A percentile compares a stretch with the other conserved stretches of the same genome.
phyloP scores from a whole-genome alignment of 2,113 vertebrate genomes.

The Quiscalus mexicanus region DNA sequence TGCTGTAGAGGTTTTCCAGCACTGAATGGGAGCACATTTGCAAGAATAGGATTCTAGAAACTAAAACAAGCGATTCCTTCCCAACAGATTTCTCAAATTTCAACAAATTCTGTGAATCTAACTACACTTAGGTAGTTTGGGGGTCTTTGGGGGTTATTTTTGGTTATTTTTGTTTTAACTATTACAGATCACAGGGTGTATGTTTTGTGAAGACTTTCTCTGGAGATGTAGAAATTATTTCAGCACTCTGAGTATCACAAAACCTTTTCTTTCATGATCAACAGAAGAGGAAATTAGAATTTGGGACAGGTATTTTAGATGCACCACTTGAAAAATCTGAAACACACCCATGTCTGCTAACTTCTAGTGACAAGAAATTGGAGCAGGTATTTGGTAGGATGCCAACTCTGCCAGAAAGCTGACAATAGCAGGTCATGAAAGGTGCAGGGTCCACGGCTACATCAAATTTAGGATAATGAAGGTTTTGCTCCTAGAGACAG shows the following conservation, averaged over 20 bases:
- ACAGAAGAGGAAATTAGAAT: not conserved
- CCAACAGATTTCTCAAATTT: not conserved
- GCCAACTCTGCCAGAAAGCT: not conserved
- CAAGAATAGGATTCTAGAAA: not conserved
- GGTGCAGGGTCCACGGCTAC: accelerated
- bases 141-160: not conserved
- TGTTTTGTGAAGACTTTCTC: not conserved
- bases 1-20: not conserved
- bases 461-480: not conserved
- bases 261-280: not conserved
- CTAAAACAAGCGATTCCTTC: not conserved
- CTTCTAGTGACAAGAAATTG: not conserved
- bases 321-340: not conserved
- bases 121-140: not conserved
- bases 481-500: not conserved
- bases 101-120: not conserved
- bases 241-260: not conserved
- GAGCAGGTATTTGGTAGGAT: not conserved
- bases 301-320: not conserved
- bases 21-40: not conserved
- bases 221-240: not conserved
- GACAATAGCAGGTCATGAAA: not conserved
- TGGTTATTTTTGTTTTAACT: not conserved
- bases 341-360: not conserved
- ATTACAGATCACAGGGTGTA: accelerated